These are phyloP conservation scores for Catharus bicknelli DNA, from an alignment of 2,113 vertebrate genomes.

Conservation along the genomic window DNA sequence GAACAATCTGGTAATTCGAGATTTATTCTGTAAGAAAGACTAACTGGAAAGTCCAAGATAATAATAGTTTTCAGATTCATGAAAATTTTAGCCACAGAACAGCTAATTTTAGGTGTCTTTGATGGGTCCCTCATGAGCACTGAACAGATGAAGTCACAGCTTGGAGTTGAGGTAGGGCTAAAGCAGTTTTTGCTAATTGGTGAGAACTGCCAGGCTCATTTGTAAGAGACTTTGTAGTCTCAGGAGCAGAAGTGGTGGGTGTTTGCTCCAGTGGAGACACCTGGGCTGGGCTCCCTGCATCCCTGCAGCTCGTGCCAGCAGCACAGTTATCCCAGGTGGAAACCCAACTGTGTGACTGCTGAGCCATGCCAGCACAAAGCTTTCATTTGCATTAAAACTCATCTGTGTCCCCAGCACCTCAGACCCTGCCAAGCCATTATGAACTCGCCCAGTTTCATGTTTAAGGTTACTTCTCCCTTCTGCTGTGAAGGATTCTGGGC, in stretches of 20 bases:
- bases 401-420: neutral
- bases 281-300: neutral
- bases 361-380: neutral
- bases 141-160: neutral
- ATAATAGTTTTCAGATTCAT: slow-evolving; percentile 39
- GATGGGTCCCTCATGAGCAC: neutral
- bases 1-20: neutral
- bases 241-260: neutral
- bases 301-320: neutral
- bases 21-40: neutral
- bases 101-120: slow-evolving; percentile 52
- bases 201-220: neutral
- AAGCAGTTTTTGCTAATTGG: neutral
- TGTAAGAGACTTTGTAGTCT: neutral
- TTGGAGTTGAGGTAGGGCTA: neutral
- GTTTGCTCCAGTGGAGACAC: neutral
- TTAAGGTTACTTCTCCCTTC: neutral
- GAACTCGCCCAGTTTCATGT: neutral
- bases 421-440: neutral
- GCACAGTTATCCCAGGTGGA: neutral
- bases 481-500: neutral
- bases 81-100: slow-evolving; percentile 25
- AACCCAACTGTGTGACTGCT: neutral
- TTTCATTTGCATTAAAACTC: neutral
- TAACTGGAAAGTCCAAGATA: slow-evolving; percentile 5